phyloP scores from a whole-genome alignment of 2,113 vertebrate species.

The Anoura caudifer region DNA sequence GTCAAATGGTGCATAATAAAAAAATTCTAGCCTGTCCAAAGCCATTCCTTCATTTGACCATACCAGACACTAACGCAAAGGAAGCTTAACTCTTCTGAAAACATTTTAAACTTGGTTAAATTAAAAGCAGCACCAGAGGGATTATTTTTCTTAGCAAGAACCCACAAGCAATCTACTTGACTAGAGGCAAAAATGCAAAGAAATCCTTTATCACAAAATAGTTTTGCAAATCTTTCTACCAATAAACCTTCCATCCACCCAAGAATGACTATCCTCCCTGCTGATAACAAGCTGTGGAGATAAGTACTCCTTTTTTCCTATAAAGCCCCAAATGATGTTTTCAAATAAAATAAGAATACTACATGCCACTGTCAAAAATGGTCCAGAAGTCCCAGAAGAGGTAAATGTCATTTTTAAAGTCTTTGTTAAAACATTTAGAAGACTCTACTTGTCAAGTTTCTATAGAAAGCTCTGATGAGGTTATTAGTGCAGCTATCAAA shows the following conservation, averaged over 20 bases:
- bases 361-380: conserved; percentile 54
- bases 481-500: conserved; percentile 71
- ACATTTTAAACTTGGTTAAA: conserved; percentile 63
- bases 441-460: conserved; percentile 62
- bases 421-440: conserved; percentile 69
- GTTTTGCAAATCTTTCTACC: conserved; percentile 61
- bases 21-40: background rate
- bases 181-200: conserved; percentile 70
- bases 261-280: conserved; percentile 50
- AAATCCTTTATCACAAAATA: conserved; percentile 78
- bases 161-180: conserved; percentile 70
- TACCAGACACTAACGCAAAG: conserved; percentile 34
- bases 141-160: conserved; percentile 75
- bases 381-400: conserved; percentile 27
- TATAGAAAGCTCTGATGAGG: conserved; percentile 58
- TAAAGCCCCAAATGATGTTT: conserved; percentile 55
- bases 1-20: background rate
- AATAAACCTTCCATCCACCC: conserved; percentile 65
- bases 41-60: conserved; percentile 24
- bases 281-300: conserved; percentile 66
- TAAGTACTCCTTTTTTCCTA: conserved; percentile 68
- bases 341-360: conserved; percentile 61
- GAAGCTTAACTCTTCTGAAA: conserved; percentile 63
- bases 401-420: conserved; percentile 60
- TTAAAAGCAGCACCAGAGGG: conserved; percentile 65